These are phyloP conservation scores for Raja brachyura DNA, from an alignment of 2,113 vertebrate genomes.

Conservation along the genomic window DNA sequence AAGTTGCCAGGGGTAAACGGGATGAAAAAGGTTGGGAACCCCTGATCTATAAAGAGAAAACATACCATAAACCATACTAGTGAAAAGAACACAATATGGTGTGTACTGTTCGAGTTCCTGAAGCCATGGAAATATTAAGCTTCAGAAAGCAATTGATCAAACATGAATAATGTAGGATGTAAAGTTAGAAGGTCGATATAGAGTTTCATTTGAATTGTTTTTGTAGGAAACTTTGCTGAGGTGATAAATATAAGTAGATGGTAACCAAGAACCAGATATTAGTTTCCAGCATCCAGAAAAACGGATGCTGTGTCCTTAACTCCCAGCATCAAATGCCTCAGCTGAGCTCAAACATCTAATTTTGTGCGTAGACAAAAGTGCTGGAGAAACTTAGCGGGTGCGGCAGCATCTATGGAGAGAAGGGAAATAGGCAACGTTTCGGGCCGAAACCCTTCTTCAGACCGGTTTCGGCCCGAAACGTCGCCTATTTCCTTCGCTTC, in stretches of 20 bases:
- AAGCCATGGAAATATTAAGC: not conserved
- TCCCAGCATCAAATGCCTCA: not conserved
- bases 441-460: too few relatives aligned
- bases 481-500: too few relatives aligned
- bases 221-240: not conserved
- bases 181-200: not conserved
- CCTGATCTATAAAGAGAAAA: not conserved
- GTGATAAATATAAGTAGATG: not conserved
- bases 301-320: not conserved
- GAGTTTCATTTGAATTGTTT: not conserved
- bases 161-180: slow-evolving; percentile 34
- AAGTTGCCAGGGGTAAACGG: too few relatives aligned
- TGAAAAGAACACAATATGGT: not conserved
- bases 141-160: not conserved
- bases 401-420: too few relatives aligned
- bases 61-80: not conserved
- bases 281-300: not conserved
- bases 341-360: not conserved
- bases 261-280: not conserved
- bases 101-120: not conserved
- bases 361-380: not conserved
- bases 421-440: too few relatives aligned
- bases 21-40: too few relatives aligned
- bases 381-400: too few relatives aligned
- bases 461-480: too few relatives aligned